A percentile compares a stretch with the other conserved stretches of the same genome.
These are phyloP conservation scores for Etheostoma perlongum DNA, from an alignment of 2,797 vertebrate genomes.

Conservation along the genomic window DNA sequence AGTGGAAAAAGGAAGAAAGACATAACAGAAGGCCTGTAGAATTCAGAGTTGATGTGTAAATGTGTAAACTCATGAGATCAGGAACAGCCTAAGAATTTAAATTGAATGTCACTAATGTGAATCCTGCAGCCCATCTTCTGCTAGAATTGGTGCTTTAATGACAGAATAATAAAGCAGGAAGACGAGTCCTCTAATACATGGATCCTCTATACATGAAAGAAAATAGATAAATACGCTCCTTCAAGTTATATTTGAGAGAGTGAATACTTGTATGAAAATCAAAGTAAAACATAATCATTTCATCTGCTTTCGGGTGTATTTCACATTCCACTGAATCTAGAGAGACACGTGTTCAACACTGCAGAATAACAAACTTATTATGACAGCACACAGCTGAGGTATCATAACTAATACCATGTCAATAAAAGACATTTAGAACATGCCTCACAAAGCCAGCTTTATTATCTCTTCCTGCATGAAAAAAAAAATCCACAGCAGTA, in stretches of 20 bases:
- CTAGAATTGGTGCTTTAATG: constrained; percentile 31
- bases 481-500: background rate
- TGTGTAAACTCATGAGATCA: constrained; percentile 30
- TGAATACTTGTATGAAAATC: too few species aligned
- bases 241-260: background rate
- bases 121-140: constrained; percentile 25
- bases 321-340: constrained; percentile 32
- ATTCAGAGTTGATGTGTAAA: constrained; percentile 28
- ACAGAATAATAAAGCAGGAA: constrained; percentile 39
- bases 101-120: constrained; percentile 30
- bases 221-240: background rate
- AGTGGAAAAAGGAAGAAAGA: background rate
- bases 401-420: constrained; percentile 2
- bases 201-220: background rate
- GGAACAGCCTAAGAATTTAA: constrained; percentile 11
- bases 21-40: constrained; percentile 14
- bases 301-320: constrained; percentile 46
- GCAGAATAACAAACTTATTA: background rate
- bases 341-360: background rate
- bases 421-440: background rate
- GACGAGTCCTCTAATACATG: constrained; percentile 35
- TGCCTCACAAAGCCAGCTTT: background rate
- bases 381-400: constrained; percentile 5
- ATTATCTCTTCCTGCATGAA: background rate
- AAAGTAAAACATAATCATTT: constrained; percentile 29